Percentiles rank a stretch among this genome's conserved stretches.
Evolutionary conservation across 2,113 vertebrate species (phyloP).

Genomic region (Orcinus orca): DNA sequence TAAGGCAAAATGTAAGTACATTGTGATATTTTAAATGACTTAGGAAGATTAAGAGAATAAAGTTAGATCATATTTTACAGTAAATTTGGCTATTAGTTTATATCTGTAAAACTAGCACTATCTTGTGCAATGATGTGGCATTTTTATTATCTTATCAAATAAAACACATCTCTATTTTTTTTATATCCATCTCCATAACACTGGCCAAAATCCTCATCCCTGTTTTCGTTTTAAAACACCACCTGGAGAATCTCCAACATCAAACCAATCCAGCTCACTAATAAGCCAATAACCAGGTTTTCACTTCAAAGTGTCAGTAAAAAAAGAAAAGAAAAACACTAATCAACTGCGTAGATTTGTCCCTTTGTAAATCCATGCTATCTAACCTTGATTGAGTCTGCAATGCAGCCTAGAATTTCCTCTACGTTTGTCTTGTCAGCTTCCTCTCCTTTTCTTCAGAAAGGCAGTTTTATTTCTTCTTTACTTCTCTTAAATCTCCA

Average conservation of each 20-base stretch:
- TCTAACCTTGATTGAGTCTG: background rate
- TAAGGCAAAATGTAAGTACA: background rate
- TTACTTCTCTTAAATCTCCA: background rate
- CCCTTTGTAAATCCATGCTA: background rate
- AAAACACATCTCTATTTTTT: background rate
- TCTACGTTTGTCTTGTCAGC: background rate
- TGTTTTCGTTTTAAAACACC: background rate
- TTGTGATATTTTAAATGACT: background rate
- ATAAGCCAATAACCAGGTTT: background rate
- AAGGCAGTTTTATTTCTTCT: background rate
- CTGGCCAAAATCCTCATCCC: fast-evolving
- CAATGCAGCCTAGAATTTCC: background rate
- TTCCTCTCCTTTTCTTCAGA: background rate
- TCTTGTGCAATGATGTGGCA: background rate
- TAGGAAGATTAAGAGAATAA: background rate
- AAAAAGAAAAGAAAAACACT: background rate
- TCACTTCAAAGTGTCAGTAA: background rate
- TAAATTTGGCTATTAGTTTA: background rate
- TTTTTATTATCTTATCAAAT: background rate
- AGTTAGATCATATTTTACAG: background rate
- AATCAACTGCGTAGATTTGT: background rate
- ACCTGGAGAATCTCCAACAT: background rate
- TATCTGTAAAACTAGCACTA: background rate
- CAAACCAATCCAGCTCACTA: background rate
- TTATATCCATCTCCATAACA: background rate